Evolutionary conservation across 2,113 vertebrate species (phyloP), one percentile per base, ranked within the genome.

Genomic region (Malurus melanocephalus): DNA sequence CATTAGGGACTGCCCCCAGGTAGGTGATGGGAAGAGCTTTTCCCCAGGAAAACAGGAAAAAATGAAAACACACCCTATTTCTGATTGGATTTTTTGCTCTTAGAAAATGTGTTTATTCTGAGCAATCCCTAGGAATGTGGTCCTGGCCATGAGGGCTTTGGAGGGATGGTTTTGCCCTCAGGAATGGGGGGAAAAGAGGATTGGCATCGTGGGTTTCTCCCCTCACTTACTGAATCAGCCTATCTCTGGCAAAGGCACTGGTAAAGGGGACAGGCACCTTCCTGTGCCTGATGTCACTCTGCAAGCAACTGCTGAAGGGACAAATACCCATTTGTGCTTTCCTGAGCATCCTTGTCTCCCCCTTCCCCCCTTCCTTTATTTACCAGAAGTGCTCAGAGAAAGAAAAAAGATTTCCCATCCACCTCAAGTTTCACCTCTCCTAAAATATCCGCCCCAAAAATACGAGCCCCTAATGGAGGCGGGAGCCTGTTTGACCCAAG

Each of bases 61-160:
- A 21, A 69, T 8, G 4, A n/a, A 64, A 26, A 1, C 1, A 0
- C 49, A 28, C 3, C 13, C 8, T 8, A 67, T 49, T 35, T 45
- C 12, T 16, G 6, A 10, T 15, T 42, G 30, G 8, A 9, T 8
- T 18, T 21, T 53, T 71, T 42, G 0, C 14, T 76, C 56, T 38
- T 30, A 12, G 26, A 33, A n/a, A 40, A 33, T 38, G 4, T 1
- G 2, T 65, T 72, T 65, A 16, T 18, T 18, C 46, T 2, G 3
- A 75, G 13, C 59, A 5, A 9, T 11, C 11, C 35, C 62, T 16
- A 35, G 56, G 67, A 69, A 55, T 5, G 18, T 6, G 4, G 18
- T 73, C 21, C 46, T 48, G 46, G 11, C 68, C 3, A 1, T 7
- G 13, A 53, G 48, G 20, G 28, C 30, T 89, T 60, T 33, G 51